Evolutionary conservation across 2,113 vertebrate species (phyloP).

Genomic region (Seriola rivoliana): DNA sequence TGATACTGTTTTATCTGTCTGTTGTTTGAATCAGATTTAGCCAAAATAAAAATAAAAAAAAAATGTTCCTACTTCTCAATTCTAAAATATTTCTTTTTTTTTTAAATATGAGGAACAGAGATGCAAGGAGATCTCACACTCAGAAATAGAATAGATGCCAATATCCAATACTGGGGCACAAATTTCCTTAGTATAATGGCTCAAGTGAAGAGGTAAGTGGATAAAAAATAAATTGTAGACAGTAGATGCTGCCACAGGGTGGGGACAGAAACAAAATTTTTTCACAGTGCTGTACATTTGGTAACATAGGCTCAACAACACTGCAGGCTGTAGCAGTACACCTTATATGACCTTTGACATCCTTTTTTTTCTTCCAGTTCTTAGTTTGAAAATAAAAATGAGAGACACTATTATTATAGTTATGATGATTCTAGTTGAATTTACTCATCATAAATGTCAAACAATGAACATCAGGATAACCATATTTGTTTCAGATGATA

Average conservation of each 20-base stretch:
- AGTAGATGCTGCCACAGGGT: conserved; percentile 40
- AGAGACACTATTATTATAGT: not conserved
- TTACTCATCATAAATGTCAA: not conserved
- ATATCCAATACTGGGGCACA: not conserved
- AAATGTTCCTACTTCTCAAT: not conserved
- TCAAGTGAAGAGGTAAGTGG: not conserved
- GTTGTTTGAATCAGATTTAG: not conserved
- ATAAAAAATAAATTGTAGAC: conserved; percentile 24
- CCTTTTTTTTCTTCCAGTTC: not conserved
- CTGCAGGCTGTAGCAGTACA: not conserved
- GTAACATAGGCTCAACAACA: not conserved
- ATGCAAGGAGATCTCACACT: not conserved
- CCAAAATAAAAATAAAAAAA: not conserved
- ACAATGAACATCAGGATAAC: not conserved
- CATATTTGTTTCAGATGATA: not conserved
- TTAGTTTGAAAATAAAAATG: not conserved
- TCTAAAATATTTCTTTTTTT: too few species aligned
- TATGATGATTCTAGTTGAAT: not conserved
- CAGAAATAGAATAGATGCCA: not conserved
- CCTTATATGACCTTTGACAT: not conserved
- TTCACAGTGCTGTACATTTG: not conserved
- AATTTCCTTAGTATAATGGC: not conserved
- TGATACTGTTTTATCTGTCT: not conserved
- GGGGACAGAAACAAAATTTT: conserved; percentile 51
- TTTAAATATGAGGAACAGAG: too few species aligned